These are phyloP conservation scores for Martes martes DNA, from an alignment of 2,113 vertebrate species.

Conservation along the genomic window DNA sequence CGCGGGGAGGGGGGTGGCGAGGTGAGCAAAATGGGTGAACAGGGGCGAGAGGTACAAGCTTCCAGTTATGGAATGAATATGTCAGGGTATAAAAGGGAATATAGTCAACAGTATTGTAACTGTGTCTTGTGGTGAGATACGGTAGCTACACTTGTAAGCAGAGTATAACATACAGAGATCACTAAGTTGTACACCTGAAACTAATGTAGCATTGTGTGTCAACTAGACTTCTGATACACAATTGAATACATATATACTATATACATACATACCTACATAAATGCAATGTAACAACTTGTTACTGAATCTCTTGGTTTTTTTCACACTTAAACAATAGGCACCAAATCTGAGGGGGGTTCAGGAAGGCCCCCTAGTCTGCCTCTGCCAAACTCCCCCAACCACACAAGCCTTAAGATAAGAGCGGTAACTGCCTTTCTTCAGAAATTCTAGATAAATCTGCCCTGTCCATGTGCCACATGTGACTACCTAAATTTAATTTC, in stretches of 20 bases:
- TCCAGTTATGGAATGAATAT: not conserved
- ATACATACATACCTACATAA: not conserved
- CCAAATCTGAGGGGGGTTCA: not conserved
- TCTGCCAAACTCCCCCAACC: not conserved
- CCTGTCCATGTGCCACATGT: not conserved
- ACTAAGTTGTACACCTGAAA: not conserved
- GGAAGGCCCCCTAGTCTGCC: not conserved
- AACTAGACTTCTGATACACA: not conserved
- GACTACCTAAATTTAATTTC: not conserved
- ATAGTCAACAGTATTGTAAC: not conserved
- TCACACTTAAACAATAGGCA: not conserved
- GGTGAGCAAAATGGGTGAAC: not conserved
- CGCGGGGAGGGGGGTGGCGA: not conserved
- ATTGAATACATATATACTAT: not conserved
- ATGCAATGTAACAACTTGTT: not conserved
- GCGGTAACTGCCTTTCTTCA: not conserved
- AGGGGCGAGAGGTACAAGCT: not conserved
- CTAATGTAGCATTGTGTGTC: not conserved
- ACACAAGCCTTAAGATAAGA: not conserved
- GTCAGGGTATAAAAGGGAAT: not conserved
- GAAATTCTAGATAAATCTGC: not conserved
- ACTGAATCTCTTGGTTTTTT: not conserved
- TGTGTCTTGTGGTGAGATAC: not conserved
- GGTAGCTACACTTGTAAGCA: not conserved
- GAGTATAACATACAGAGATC: not conserved